These are phyloP conservation scores for Eulemur albifrons DNA, from an alignment of 2,797 vertebrate genomes.

Conservation along the genomic window DNA sequence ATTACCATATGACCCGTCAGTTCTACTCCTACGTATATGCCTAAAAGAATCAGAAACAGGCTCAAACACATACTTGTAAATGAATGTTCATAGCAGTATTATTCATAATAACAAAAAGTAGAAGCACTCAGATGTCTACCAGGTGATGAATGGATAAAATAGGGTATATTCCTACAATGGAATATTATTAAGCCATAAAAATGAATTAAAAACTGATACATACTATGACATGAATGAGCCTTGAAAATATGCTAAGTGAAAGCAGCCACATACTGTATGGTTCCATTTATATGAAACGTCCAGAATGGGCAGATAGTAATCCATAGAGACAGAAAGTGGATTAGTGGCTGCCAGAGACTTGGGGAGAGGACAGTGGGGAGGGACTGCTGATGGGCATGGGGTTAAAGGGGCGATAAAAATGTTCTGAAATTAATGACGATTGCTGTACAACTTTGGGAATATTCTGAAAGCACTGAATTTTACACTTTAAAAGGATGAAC, in stretches of 20 bases:
- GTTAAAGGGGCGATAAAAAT: background rate
- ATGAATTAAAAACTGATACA: background rate
- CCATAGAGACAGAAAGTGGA: background rate
- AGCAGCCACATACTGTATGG: background rate
- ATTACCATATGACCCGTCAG: background rate
- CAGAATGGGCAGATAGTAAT: background rate
- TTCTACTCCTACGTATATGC: background rate
- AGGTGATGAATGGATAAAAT: background rate
- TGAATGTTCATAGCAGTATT: background rate
- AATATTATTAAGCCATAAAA: background rate
- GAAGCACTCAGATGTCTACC: background rate
- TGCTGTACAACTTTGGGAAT: background rate
- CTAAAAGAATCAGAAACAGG: background rate
- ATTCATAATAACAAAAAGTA: background rate
- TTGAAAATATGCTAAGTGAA: background rate
- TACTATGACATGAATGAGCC: background rate
- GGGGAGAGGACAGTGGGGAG: background rate
- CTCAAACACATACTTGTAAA: background rate
- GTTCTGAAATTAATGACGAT: background rate
- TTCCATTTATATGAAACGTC: background rate
- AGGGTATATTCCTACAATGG: background rate
- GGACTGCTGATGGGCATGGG: background rate
- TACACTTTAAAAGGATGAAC: background rate
- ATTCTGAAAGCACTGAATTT: background rate
- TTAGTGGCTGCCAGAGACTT: background rate